Percentiles rank a stretch among this genome's conserved stretches.
Evolutionary conservation across 2,888 invertebrate species (phyloP).

Genomic region (Zelleria hepariella): DNA sequence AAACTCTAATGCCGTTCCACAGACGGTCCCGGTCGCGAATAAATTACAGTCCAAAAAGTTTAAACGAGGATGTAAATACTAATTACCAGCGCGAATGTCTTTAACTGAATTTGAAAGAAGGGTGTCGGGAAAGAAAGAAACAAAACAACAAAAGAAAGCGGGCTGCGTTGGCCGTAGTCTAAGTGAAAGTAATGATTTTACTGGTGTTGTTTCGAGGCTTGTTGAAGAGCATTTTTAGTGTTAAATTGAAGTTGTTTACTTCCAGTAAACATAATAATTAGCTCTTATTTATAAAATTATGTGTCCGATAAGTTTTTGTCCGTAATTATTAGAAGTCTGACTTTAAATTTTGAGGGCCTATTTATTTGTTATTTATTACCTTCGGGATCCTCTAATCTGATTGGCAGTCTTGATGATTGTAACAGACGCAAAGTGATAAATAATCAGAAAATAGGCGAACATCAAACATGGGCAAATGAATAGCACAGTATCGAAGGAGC

Average conservation of each 20-base stretch:
- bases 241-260: not conserved
- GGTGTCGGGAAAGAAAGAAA: constrained; percentile 6
- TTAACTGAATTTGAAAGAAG: constrained; percentile 15
- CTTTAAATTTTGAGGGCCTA: too few species aligned
- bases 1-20: constrained; percentile 16
- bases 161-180: not conserved
- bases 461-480: too few species aligned
- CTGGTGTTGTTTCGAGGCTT: not conserved
- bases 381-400: too few species aligned
- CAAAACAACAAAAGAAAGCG: constrained; percentile 3
- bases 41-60: constrained; percentile 20
- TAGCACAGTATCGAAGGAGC: too few species aligned
- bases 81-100: constrained; percentile 23
- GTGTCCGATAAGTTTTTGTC: too few species aligned
- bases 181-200: not conserved
- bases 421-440: too few species aligned
- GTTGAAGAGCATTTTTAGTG: not conserved
- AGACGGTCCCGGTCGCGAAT: constrained; percentile 16
- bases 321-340: too few species aligned
- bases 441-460: too few species aligned
- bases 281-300: too few species aligned
- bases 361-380: too few species aligned
- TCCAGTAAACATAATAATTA: too few species aligned
- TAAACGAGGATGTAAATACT: constrained; percentile 21
- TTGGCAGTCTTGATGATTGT: too few species aligned